Percentiles rank a stretch among this genome's conserved stretches.
Conservation (phyloP, 2,113 vertebrate species). For the Meleagris gallopavo region DNA sequence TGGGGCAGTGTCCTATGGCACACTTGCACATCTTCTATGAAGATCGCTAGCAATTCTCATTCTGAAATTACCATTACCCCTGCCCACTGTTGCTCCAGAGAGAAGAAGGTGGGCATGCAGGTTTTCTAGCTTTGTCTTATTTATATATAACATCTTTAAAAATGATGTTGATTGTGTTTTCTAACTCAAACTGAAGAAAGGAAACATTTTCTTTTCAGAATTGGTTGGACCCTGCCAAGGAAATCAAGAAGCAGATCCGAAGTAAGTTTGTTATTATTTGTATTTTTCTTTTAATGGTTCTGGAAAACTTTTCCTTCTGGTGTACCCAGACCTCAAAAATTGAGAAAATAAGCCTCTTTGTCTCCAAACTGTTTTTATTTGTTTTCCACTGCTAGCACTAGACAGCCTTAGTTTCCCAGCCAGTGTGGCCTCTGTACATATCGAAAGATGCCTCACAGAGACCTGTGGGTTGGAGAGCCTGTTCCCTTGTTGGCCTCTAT, state of each 20-base stretch:
- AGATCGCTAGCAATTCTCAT: not conserved
- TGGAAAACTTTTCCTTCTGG: not conserved
- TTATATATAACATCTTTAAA: too few species aligned
- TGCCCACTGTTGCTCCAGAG: not conserved
- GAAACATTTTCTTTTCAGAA: conserved; percentile 85
- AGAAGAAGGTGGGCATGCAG: not conserved
- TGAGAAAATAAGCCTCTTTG: not conserved
- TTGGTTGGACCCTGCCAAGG: conserved; percentile 95
- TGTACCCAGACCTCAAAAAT: not conserved
- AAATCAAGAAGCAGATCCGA: conserved; percentile 96
- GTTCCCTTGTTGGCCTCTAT: not conserved
- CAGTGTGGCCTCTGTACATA: not conserved
- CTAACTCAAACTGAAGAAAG: conserved; percentile 48
- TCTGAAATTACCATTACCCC: not conserved
- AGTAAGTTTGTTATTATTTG: conserved; percentile 80
- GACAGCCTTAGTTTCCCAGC: not conserved
- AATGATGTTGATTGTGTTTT: conserved; percentile 45
- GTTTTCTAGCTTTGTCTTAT: not conserved
- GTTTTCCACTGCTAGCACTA: not conserved
- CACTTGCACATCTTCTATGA: not conserved
- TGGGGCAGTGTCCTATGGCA: not conserved
- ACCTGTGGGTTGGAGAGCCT: not conserved
- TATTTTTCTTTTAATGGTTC: not conserved
- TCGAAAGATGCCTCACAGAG: not conserved
- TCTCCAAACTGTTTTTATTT: not conserved